Percentiles rank a stretch among this genome's conserved stretches.
These are phyloP conservation scores for Pristiophorus japonicus DNA, from an alignment of 2,113 vertebrate genomes.

Conservation along the genomic window DNA sequence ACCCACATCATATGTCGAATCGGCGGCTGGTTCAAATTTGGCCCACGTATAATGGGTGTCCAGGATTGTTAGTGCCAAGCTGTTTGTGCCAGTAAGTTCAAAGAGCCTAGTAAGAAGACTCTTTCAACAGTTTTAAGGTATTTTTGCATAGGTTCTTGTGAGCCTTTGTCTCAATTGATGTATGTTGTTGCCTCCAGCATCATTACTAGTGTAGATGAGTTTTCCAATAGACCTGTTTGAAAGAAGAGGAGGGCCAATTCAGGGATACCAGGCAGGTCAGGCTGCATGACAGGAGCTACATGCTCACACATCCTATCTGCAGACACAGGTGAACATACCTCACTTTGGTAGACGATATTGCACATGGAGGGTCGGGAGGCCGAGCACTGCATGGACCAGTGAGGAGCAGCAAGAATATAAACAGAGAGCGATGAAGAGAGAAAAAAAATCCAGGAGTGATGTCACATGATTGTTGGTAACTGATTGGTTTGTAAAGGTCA, in stretches of 20 bases:
- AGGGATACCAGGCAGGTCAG: not conserved
- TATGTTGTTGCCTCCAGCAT: not conserved
- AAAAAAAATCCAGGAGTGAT: too few species aligned
- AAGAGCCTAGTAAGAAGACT: not conserved
- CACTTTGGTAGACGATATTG: not conserved
- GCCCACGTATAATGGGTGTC: not conserved
- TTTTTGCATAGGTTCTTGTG: not conserved
- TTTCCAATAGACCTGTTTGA: too few species aligned
- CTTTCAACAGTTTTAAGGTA: not conserved
- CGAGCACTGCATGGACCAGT: too few species aligned
- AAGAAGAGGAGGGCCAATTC: too few species aligned
- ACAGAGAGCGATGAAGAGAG: too few species aligned
- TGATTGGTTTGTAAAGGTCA: too few species aligned
- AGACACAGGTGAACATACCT: not conserved
- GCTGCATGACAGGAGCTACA: not conserved
- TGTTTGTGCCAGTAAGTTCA: not conserved
- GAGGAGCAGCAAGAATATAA: too few species aligned
- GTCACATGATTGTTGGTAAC: too few species aligned
- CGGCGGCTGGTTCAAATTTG: not conserved
- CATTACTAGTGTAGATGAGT: too few species aligned
- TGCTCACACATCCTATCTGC: not conserved
- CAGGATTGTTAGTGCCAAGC: not conserved
- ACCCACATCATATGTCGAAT: not conserved
- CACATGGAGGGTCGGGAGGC: too few species aligned
- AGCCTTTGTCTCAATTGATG: not conserved